A percentile compares a stretch with the other conserved stretches of the same genome.
Evolutionary conservation across 2,797 vertebrate genomes (phyloP).

Genomic region (Masticophis lateralis): DNA sequence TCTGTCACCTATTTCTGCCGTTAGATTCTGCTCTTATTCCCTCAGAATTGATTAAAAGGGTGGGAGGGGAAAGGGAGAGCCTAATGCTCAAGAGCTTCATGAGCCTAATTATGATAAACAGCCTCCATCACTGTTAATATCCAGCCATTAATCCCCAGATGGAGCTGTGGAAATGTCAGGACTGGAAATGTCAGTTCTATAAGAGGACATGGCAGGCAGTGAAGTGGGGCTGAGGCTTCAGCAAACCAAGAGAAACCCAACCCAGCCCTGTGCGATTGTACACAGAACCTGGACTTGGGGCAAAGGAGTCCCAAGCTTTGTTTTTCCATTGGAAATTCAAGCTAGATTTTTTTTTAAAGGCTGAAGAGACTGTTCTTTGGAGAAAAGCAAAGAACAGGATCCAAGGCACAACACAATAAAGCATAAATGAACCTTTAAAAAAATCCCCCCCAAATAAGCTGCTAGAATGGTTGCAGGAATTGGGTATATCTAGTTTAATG

Average conservation of each 20-base stretch:
- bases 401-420: neutral
- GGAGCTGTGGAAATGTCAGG: slow-evolving; percentile 69
- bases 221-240: slow-evolving; percentile 58
- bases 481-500: too few species aligned
- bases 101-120: slow-evolving; percentile 72
- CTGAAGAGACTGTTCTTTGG: neutral
- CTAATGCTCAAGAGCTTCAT: slow-evolving; percentile 68
- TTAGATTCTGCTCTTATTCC: slow-evolving; percentile 66
- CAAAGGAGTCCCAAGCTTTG: neutral
- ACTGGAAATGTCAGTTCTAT: slow-evolving; percentile 70
- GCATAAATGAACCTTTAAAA: neutral
- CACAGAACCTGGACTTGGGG: neutral
- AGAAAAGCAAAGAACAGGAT: neutral
- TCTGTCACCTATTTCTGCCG: slow-evolving; percentile 58
- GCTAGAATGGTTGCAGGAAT: neutral
- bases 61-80: slow-evolving; percentile 24
- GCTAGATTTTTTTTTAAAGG: neutral
- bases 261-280: slow-evolving; percentile 35
- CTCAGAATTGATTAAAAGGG: slow-evolving; percentile 39
- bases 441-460: neutral
- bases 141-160: slow-evolving; percentile 71
- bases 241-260: slow-evolving; percentile 50
- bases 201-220: slow-evolving; percentile 67
- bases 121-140: slow-evolving; percentile 67
- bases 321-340: neutral